Evolutionary conservation across 2,797 vertebrate species (phyloP), one percentile per base, ranked within the genome.

Genomic region (Melopsittacus undulatus): DNA sequence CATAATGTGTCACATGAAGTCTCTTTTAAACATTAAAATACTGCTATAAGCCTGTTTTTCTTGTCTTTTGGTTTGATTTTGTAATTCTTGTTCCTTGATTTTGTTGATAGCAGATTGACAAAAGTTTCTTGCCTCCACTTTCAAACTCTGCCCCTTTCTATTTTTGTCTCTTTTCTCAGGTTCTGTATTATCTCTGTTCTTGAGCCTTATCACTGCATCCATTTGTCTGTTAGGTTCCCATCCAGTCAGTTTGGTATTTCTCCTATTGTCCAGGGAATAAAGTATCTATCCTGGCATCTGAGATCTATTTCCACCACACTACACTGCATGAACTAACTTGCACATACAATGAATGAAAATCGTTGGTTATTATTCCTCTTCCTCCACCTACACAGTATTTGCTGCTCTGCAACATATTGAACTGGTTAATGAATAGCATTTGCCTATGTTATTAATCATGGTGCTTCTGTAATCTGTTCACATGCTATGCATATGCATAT

Each of bases 21-120:
- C 88, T 94, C 80, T 68, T 87, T 93, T 74, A 87, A 87, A 82
- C 63, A 74, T 66, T 52, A 64, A 78, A 96, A 89, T 64, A 85
- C 45, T 83, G 82, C 42, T 69, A 13, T 43, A 76, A 93, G 54
- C 63, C 56, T 59, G 48, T 32, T 87, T 83, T 94, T 83, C 64
- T 93, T 70, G 45, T 63, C 48, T 83, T 90, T 85, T 79, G 17
- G 26, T 72, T 91, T 88, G 52, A 94, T 81, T 95, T 91, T 82
- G 22, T 75, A 88, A 77, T 73, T 79, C 45, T 85, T 67, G 13
- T 74, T 87, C 23, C 54, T 78, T 64, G 83, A 87, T 76, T 89
- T 90, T 91, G 83, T 32, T 75, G 52, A 12, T 72, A 86, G 2
- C 27, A 64, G 59, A 83, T 84, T 87, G 67, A 59, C 34, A 59